Base-by-base conservation (phyloP, 2,113 vertebrate genomes). In the Mustela nigripes region DNA sequence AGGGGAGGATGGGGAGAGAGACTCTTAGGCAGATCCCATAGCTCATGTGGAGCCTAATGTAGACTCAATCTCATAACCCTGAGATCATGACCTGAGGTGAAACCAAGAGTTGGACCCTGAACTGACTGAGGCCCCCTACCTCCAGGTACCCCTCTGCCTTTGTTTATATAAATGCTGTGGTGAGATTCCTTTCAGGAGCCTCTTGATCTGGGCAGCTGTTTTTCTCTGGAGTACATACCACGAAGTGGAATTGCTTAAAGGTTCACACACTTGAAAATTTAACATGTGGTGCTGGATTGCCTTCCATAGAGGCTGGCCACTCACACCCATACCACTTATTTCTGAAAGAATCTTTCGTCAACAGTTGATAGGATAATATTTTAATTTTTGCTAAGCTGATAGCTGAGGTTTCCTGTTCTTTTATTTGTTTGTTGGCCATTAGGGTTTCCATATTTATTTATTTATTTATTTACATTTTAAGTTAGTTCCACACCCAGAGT, bases 301-400 rank as follows among this genome's bases (percentile, higher is more conserved):
- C 63, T 31, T 65, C 26, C 19, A 11, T 16, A 28, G 45, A 63
- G 31, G 12, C 24, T 31, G 8, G 24, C 2, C 24, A 18, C 81
- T 74, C 36, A 53, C 56, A 36, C 11, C 19, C 19, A 7, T 74
- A 11, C 50, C 33, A 31, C 11, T 73, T 53, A 80, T 65, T 85
- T 87, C 63, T 91, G 8, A n/a, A 79, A 73, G 31, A 18, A 39
- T 48, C 11, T 36, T 33, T 42, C 10, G 7, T 76, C 11, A 21
- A 33, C 33, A 42, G 4, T 26, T 82, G 21, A 63, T 63, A 56
- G 5, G 48, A 18, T 63, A 71, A 36, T 26, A 89, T 76, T 8
- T 65, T 84, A 82, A 53, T 60, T 92, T 94, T 95, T 94, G 39
- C 78, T 80, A 11, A 78, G 74, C 90, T 78, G 56, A 28, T 60